Conservation (phyloP, 2,113 vertebrate species). For the Phrynosoma blainvillii region DNA sequence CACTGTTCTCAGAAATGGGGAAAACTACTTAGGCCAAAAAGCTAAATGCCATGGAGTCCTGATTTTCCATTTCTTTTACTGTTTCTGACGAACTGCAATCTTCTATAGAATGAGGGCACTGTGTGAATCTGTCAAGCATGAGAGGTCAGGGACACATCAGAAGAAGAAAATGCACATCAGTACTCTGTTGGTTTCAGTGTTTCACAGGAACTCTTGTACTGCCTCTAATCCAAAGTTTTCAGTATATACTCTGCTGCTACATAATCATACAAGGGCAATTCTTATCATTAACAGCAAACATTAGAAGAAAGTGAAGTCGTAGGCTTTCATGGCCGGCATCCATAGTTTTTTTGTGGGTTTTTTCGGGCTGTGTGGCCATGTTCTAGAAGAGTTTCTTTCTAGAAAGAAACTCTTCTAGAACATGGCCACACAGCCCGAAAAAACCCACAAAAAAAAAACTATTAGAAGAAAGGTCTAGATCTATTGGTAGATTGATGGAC, state of each 20-base stretch:
- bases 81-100: slow-evolving; percentile 41
- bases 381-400: no score
- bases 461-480: no score
- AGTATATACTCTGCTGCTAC: neutral
- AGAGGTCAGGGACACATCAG: slow-evolving; percentile 18
- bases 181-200: neutral
- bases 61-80: slow-evolving; percentile 46
- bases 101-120: slow-evolving; percentile 37
- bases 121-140: slow-evolving; percentile 29
- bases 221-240: neutral
- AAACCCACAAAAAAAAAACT: no score
- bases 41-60: slow-evolving; percentile 55
- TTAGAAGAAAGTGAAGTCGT: no score
- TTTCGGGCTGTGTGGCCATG: no score
- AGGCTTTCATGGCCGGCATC: no score
- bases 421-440: no score
- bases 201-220: neutral
- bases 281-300: no score
- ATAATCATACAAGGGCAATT: neutral
- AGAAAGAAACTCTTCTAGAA: no score
- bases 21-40: slow-evolving; percentile 65
- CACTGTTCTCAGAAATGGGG: slow-evolving; percentile 43
- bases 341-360: no score
- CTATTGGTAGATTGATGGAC: no score
- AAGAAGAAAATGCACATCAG: neutral